Evolutionary conservation across 2,888 invertebrate genomes (phyloP).

Genomic region (Cheilosia urbana): DNA sequence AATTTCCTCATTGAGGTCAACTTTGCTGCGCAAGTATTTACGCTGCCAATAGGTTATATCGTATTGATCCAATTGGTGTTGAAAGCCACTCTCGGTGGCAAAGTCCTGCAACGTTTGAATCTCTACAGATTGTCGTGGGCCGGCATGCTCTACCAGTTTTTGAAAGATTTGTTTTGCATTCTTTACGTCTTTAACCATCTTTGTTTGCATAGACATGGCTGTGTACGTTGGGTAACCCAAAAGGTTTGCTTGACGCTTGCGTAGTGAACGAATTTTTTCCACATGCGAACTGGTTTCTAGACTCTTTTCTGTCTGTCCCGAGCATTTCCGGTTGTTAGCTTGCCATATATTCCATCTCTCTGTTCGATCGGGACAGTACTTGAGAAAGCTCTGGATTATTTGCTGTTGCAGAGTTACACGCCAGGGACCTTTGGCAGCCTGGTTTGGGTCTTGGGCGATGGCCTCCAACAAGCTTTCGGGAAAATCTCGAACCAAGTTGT

Average conservation of each 20-base stretch:
- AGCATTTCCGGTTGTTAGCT: slow-evolving; percentile 89
- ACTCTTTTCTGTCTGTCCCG: slow-evolving; percentile 86
- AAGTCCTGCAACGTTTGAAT: slow-evolving; percentile 89
- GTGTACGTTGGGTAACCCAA: slow-evolving; percentile 92
- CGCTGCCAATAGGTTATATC: slow-evolving; percentile 95
- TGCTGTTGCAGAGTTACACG: slow-evolving; percentile 90
- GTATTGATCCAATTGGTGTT: slow-evolving; percentile 89
- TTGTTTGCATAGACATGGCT: slow-evolving; percentile 96
- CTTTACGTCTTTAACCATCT: slow-evolving; percentile 93
- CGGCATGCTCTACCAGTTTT: slow-evolving; percentile 88
- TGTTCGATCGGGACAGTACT: slow-evolving; percentile 92
- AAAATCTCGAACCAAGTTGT: slow-evolving; percentile 88
- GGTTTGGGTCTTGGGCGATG: slow-evolving; percentile 87
- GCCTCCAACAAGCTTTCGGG: slow-evolving; percentile 88
- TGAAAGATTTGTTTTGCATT: slow-evolving; percentile 90
- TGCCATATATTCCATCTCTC: slow-evolving; percentile 94
- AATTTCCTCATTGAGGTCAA: slow-evolving; percentile 88
- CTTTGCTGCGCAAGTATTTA: slow-evolving; percentile 88
- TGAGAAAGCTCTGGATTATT: slow-evolving; percentile 90
- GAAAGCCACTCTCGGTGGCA: slow-evolving; percentile 89
- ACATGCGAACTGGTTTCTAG: slow-evolving; percentile 89
- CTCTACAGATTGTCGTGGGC: slow-evolving; percentile 91
- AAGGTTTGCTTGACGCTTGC: slow-evolving; percentile 89
- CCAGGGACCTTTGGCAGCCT: slow-evolving; percentile 91
- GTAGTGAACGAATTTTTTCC: slow-evolving; percentile 90